Evolutionary conservation across 2,888 invertebrate species (phyloP).

Genomic region (Metacarcinus magister): DNA sequence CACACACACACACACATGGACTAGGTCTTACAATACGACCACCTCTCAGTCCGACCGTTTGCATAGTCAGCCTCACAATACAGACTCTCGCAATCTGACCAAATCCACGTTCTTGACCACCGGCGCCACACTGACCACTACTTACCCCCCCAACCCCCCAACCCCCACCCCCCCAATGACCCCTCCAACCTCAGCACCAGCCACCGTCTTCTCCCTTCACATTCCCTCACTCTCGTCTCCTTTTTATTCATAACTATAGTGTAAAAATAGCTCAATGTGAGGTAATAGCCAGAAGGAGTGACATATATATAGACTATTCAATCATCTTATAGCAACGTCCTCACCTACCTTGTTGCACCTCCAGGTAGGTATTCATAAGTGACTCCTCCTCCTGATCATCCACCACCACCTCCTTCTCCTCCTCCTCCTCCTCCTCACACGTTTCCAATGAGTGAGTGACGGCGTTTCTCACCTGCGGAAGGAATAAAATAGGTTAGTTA

Average conservation of each 20-base stretch:
- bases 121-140: conserved; percentile 21
- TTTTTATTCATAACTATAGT: not conserved
- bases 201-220: not conserved
- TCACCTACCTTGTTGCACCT: not conserved
- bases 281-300: not conserved
- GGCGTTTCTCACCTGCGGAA: conserved; percentile 13
- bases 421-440: not conserved
- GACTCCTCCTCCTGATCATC: not conserved
- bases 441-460: not conserved
- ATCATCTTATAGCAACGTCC: not conserved
- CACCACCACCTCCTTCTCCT: too few relatives aligned
- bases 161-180: not conserved
- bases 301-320: not conserved
- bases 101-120: conserved; percentile 36
- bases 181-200: not conserved
- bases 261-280: not conserved
- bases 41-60: not conserved
- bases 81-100: conserved; percentile 33
- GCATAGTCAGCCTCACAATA: conserved; percentile 41
- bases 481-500: not conserved
- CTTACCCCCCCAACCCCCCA: not conserved
- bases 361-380: not conserved
- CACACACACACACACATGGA: not conserved
- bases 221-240: not conserved
- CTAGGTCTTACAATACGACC: not conserved